Conservation (phyloP, 2,113 vertebrate genomes). For the Machaerirhynchus nigripectus region DNA sequence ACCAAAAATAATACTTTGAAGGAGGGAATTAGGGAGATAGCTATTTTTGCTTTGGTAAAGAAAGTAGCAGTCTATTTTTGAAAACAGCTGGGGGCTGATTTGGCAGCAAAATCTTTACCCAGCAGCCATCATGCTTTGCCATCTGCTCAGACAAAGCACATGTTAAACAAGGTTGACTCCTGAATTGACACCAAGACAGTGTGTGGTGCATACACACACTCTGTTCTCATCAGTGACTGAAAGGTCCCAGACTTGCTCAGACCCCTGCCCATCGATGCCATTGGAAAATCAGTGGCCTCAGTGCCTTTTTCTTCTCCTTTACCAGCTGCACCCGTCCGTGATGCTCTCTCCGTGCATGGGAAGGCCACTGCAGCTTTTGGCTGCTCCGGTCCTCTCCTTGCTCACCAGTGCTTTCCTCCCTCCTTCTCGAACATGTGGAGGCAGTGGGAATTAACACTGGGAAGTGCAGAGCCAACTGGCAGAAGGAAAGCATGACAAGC, state of each 20-base stretch:
- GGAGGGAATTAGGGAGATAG: neutral
- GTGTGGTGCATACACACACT: fast-evolving
- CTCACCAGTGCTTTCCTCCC: neutral
- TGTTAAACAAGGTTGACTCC: neutral
- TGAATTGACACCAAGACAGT: neutral
- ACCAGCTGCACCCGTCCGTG: fast-evolving
- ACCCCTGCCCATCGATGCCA: neutral
- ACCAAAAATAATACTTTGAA: neutral
- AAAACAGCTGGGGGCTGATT: conserved; percentile 19
- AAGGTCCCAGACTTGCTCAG: neutral
- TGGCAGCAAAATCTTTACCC: conserved; percentile 7
- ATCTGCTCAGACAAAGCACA: neutral
- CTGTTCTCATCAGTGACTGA: neutral
- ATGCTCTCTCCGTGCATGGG: neutral
- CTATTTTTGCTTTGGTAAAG: conserved; percentile 15
- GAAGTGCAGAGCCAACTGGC: neutral
- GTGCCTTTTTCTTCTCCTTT: neutral
- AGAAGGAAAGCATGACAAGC: neutral
- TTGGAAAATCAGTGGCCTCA: neutral
- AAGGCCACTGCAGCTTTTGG: neutral
- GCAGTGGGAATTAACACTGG: neutral
- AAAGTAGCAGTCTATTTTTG: conserved; percentile 8
- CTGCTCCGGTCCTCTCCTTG: fast-evolving
- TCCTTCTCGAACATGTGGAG: neutral
- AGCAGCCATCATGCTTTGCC: neutral